Percentiles rank a stretch among this genome's conserved stretches.
These are phyloP conservation scores for Orthonyx spaldingii DNA, from an alignment of 2,113 vertebrate genomes.

Conservation along the genomic window DNA sequence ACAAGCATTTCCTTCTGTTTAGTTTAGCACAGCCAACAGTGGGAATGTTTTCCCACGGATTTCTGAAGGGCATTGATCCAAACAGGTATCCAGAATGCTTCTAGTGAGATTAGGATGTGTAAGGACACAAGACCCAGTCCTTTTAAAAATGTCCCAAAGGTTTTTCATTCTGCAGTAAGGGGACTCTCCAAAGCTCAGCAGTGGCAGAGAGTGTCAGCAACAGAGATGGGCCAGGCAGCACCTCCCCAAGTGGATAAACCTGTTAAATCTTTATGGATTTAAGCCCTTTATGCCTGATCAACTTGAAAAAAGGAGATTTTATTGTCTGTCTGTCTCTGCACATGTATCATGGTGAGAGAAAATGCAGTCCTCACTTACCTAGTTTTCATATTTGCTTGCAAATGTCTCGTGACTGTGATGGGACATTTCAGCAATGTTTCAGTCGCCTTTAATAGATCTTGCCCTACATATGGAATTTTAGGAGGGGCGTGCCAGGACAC, in stretches of 20 bases:
- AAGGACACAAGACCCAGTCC: background rate
- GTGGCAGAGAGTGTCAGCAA: background rate
- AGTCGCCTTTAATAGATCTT: background rate
- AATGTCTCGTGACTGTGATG: background rate
- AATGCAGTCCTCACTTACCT: background rate
- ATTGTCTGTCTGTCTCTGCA: background rate
- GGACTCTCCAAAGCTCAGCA: background rate
- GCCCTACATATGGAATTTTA: background rate
- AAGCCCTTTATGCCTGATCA: background rate
- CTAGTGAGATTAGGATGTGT: background rate
- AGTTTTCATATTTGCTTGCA: background rate
- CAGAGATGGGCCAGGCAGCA: accelerated
- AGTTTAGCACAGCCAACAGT: background rate
- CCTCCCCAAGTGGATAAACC: background rate
- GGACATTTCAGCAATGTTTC: background rate
- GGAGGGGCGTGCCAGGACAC: background rate
- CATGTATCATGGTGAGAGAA: background rate
- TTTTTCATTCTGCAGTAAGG: accelerated
- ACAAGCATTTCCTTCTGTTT: too few species aligned
- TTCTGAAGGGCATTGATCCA: background rate
- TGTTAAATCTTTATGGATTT: background rate
- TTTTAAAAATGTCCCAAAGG: background rate
- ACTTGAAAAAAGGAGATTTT: background rate
- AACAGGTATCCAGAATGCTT: background rate
- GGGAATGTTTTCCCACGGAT: background rate